Evolutionary conservation across 2,113 vertebrate genomes (phyloP).

Genomic region (Aspiorhynchus laticeps): DNA sequence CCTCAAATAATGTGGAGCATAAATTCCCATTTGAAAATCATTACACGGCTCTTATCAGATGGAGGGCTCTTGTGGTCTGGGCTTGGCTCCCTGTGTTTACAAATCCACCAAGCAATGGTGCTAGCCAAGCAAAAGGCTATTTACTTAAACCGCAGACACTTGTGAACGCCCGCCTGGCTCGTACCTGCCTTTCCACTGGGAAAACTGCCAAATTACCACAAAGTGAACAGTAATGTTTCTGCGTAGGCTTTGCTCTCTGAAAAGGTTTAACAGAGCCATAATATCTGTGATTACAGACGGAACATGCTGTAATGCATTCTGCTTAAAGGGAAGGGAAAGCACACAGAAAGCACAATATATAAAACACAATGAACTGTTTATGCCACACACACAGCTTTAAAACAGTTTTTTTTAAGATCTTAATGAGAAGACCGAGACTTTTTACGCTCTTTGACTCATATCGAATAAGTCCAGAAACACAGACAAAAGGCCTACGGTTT

Average conservation of each 20-base stretch:
- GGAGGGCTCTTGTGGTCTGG: slow-evolving; percentile 43
- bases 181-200: slow-evolving; percentile 13
- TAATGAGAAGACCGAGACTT: background rate
- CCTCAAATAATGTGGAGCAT: background rate
- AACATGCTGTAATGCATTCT: background rate
- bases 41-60: slow-evolving; percentile 62
- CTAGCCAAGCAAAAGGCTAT: slow-evolving; percentile 6
- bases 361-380: background rate
- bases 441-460: slow-evolving; percentile 13
- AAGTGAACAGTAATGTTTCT: background rate
- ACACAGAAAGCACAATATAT: background rate
- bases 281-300: slow-evolving; percentile 3
- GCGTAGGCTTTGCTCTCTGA: background rate
- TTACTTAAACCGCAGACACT: background rate
- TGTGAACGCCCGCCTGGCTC: background rate
- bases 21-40: slow-evolving; percentile 47
- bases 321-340: background rate
- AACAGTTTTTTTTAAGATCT: background rate
- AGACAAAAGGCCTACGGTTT: slow-evolving; percentile 8
- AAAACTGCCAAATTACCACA: slow-evolving; percentile 18
- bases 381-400: background rate
- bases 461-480: slow-evolving; percentile 12
- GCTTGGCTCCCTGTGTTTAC: slow-evolving; percentile 18
- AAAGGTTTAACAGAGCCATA: slow-evolving; percentile 34
- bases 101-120: background rate